phyloP scores from a whole-genome alignment of 2,113 vertebrate genomes.

The Ardeotis arabs region DNA sequence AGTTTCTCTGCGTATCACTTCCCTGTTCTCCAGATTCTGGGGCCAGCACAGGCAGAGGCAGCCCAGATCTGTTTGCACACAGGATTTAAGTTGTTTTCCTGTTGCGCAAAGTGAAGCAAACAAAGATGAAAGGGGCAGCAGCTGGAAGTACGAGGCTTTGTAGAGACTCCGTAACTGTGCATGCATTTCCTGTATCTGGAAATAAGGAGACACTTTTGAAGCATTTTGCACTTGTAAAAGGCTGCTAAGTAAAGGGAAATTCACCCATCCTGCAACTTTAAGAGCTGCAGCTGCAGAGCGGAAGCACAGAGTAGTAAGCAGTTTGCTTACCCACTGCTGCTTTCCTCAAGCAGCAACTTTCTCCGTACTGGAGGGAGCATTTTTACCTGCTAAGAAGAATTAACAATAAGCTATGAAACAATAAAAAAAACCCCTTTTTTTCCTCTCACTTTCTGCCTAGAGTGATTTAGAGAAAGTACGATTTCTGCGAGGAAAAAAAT shows the following conservation, averaged over 20 bases:
- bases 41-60: slow-evolving; percentile 8
- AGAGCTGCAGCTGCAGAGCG: background rate
- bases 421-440: background rate
- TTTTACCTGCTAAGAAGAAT: background rate
- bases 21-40: background rate
- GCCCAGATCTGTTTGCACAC: slow-evolving; percentile 9
- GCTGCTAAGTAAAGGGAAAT: background rate
- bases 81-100: slow-evolving; percentile 10
- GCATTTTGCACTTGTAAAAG: background rate
- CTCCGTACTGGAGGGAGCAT: background rate
- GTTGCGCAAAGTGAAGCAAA: background rate
- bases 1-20: background rate
- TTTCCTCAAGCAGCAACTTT: background rate
- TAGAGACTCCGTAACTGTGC: background rate
- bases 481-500: background rate
- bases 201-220: background rate
- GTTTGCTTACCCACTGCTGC: background rate
- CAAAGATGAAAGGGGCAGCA: slow-evolving; percentile 1
- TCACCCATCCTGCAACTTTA: background rate
- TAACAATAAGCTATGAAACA: background rate
- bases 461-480: background rate
- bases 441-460: background rate
- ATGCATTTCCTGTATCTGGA: background rate
- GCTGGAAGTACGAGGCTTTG: slow-evolving; percentile 5
- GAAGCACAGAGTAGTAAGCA: background rate